Conservation (phyloP, 2,113 vertebrate genomes). For the Grus americana region DNA sequence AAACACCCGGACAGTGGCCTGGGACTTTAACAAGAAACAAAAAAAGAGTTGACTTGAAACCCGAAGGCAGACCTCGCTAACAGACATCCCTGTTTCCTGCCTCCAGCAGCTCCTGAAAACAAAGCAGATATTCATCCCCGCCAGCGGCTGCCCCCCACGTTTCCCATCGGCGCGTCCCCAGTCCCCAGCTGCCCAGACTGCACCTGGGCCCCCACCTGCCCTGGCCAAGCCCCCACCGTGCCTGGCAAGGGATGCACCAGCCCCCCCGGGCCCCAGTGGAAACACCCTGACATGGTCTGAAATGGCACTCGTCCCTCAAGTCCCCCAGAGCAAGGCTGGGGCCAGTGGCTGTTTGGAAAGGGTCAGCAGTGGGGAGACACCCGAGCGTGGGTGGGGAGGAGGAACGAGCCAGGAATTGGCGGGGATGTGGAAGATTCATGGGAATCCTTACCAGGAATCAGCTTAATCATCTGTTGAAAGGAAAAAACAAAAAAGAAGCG, state of each 20-base stretch:
- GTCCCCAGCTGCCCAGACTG: no score
- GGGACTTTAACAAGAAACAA: neutral
- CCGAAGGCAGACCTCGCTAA: neutral
- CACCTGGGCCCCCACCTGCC: neutral
- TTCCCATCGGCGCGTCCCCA: accelerated
- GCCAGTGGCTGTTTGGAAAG: neutral
- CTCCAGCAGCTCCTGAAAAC: neutral
- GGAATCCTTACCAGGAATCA: neutral
- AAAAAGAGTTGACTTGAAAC: neutral
- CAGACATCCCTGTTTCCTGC: neutral
- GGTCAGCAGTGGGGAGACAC: accelerated
- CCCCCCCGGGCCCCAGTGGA: accelerated
- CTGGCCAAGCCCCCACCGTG: accelerated
- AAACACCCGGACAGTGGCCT: neutral
- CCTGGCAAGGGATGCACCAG: neutral
- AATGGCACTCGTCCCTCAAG: accelerated
- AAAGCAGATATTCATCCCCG: neutral
- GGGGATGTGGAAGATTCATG: neutral
- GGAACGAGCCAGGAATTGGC: accelerated
- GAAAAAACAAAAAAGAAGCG: neutral
- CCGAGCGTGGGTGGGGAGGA: accelerated
- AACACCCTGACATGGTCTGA: neutral
- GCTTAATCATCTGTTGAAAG: neutral
- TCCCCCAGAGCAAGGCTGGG: accelerated
- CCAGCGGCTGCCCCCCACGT: accelerated